phyloP scores from a whole-genome alignment of 2,888 invertebrate genomes.

The Oxyscelio sp. region DNA sequence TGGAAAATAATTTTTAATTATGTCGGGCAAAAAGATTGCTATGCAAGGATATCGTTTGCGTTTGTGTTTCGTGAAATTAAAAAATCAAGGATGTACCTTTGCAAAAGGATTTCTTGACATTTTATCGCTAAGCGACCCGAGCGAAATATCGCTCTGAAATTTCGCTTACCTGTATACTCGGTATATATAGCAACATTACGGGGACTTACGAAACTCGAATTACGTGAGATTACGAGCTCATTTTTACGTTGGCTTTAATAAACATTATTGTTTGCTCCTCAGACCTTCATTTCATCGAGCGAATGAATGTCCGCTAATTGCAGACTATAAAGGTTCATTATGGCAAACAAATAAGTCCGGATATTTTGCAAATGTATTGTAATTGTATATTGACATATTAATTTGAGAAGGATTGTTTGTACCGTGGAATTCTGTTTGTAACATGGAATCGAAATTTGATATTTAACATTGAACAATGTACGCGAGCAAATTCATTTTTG shows the following conservation, averaged over 20 bases:
- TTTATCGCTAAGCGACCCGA: constrained; percentile 24
- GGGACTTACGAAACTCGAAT: constrained; percentile 22
- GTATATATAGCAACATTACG: constrained; percentile 43
- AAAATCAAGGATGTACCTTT: too few species aligned
- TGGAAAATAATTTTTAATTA: too few species aligned
- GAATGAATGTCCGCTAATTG: neutral
- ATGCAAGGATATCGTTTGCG: too few species aligned
- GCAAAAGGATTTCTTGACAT: constrained; percentile 63
- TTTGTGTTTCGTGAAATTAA: too few species aligned
- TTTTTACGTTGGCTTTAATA: constrained; percentile 17
- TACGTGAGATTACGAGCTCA: constrained; percentile 34
- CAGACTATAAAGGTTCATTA: constrained; percentile 31
- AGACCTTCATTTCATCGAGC: neutral
- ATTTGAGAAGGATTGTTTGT: constrained; percentile 29
- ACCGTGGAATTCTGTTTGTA: constrained; percentile 1
- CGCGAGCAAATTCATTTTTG: neutral
- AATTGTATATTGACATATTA: constrained; percentile 23
- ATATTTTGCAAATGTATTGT: constrained; percentile 11
- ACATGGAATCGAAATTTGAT: constrained; percentile 11
- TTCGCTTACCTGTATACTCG: constrained; percentile 3
- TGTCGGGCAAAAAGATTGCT: too few species aligned
- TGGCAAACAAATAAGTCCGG: constrained; percentile 5
- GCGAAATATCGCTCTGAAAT: constrained; percentile 7
- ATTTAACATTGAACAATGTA: neutral
- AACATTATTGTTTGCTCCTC: constrained; percentile 10